phyloP scores from a whole-genome alignment of 2,797 vertebrate species.

The Crotalus adamanteus region DNA sequence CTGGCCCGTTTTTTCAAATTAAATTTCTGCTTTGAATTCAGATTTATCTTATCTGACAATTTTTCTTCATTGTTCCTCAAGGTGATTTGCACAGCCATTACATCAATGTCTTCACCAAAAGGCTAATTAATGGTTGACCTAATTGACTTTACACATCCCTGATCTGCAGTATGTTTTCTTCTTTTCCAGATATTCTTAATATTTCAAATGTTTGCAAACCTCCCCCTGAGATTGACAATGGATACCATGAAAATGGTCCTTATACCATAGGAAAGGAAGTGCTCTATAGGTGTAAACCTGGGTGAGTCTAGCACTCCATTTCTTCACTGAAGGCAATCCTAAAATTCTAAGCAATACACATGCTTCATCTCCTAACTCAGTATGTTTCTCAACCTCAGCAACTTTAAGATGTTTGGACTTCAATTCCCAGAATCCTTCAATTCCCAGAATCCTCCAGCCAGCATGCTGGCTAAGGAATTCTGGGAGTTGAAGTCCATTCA shows the following conservation, averaged over 20 bases:
- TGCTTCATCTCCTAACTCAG: background rate
- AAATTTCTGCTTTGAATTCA: background rate
- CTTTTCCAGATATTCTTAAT: slow-evolving; percentile 48
- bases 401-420: background rate
- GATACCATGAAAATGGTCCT: slow-evolving; percentile 69
- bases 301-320: slow-evolving; percentile 68
- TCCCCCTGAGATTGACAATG: slow-evolving; percentile 65
- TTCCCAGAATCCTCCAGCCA: background rate
- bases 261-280: slow-evolving; percentile 66
- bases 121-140: background rate
- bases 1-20: background rate
- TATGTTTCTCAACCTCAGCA: background rate
- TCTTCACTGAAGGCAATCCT: background rate
- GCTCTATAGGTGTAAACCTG: slow-evolving; percentile 74
- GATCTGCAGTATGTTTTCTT: background rate
- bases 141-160: background rate
- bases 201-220: slow-evolving; percentile 55
- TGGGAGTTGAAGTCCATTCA: background rate
- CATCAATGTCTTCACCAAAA: background rate
- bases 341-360: background rate
- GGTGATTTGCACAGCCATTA: background rate
- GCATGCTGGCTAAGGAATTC: background rate
- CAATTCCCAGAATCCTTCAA: background rate
- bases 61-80: background rate
- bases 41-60: background rate